Conservation (phyloP, 92 coral and sea anemone genomes). For the Siderastrea siderea region DNA sequence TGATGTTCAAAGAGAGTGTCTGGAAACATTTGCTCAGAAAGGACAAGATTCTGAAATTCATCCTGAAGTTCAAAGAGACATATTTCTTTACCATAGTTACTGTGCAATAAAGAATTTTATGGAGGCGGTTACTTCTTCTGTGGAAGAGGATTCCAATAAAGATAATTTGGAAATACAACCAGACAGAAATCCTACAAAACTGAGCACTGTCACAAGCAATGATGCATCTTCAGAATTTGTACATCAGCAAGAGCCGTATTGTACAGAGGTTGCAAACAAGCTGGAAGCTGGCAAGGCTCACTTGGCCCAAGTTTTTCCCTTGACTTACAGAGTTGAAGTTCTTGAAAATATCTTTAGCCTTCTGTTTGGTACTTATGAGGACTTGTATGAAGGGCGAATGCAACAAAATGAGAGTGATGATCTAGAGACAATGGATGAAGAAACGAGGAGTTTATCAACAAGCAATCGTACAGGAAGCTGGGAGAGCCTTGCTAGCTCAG, state of each 20-base stretch:
- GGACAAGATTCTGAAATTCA: constrained; percentile 47
- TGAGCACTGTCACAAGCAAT: background rate
- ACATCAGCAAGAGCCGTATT: background rate
- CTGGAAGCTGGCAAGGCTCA: constrained; percentile 80
- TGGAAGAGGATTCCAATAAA: constrained; percentile 2
- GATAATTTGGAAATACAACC: background rate
- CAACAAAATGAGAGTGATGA: constrained; percentile 92
- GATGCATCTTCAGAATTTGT: background rate
- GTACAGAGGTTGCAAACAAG: constrained; percentile 18
- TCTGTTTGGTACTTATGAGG: constrained; percentile 91
- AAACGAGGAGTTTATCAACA: constrained; percentile 82
- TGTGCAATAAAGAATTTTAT: constrained; percentile 89
- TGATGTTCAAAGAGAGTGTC: background rate
- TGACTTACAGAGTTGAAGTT: constrained; percentile 91
- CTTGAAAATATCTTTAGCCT: constrained; percentile 94
- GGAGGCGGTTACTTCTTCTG: constrained; percentile 70
- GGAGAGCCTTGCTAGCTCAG: constrained; percentile 92
- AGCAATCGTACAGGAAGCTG: constrained; percentile 92
- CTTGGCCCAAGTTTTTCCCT: constrained; percentile 84
- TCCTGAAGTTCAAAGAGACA: constrained; percentile 91
- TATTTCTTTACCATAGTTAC: constrained; percentile 91
- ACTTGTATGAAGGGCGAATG: constrained; percentile 75
- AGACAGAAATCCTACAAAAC: background rate
- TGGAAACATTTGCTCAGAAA: background rate
- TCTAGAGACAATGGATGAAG: constrained; percentile 89